These are phyloP conservation scores for Caenorhabditis becei DNA, from an alignment of 2,888 invertebrate genomes.

Conservation along the genomic window DNA sequence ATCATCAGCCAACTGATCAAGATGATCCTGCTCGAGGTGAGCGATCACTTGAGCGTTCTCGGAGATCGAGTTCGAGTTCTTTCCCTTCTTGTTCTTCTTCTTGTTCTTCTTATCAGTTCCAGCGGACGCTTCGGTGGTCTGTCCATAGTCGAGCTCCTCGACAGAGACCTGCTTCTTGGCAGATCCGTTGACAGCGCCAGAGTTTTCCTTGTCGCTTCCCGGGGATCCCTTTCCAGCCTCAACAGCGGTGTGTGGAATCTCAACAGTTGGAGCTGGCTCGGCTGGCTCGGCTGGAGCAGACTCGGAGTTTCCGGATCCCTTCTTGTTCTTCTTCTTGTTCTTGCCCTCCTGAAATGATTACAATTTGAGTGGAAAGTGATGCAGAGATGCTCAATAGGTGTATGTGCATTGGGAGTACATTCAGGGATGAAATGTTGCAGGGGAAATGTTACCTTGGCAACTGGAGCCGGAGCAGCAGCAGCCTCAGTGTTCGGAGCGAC, in stretches of 20 bases:
- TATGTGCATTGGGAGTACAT: background rate
- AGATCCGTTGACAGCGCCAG: slow-evolving; percentile 37
- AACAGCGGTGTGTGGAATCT: slow-evolving; percentile 46
- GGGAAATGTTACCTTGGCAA: background rate
- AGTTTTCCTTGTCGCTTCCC: slow-evolving; percentile 63
- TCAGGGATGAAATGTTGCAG: slow-evolving; percentile 4
- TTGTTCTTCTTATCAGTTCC: slow-evolving; percentile 55
- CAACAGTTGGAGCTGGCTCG: slow-evolving; percentile 49
- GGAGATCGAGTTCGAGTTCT: slow-evolving; percentile 60
- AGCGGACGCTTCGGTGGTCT: slow-evolving; percentile 26
- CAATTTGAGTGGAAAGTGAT: no score
- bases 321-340: slow-evolving; percentile 62
- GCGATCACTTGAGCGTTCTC: slow-evolving; percentile 50
- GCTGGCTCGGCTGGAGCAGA: slow-evolving; percentile 37
- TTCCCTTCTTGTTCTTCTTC: slow-evolving; percentile 62
- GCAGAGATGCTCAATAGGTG: background rate
- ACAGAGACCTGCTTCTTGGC: slow-evolving; percentile 46
- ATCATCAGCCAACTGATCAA: slow-evolving; percentile 66
- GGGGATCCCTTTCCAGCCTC: slow-evolving; percentile 52
- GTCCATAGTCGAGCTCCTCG: slow-evolving; percentile 42
- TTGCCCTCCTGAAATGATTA: slow-evolving; percentile 53
- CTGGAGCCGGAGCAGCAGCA: slow-evolving; percentile 15
- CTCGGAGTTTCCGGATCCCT: slow-evolving; percentile 56
- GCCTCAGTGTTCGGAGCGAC: slow-evolving; percentile 39
- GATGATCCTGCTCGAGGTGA: slow-evolving; percentile 44